phyloP scores from a whole-genome alignment of 2,888 invertebrate genomes.

The Steromphala cineraria region DNA sequence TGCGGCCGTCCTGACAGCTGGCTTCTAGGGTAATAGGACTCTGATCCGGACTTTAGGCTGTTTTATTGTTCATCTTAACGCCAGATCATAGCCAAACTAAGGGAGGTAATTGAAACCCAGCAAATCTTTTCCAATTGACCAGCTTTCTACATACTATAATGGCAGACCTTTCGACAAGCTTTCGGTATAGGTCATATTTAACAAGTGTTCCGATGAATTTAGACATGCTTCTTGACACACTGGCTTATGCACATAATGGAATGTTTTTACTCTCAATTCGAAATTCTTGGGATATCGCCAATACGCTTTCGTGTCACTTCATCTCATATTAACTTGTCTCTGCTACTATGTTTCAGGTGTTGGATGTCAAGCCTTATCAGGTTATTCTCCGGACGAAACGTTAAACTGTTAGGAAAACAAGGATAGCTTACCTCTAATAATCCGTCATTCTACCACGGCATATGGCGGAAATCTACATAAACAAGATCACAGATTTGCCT shows the following conservation, averaged over 20 bases:
- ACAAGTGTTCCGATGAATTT: background rate
- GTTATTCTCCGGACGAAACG: background rate
- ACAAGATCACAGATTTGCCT: background rate
- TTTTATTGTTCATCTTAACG: background rate
- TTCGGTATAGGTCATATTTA: background rate
- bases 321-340: background rate
- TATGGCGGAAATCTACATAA: background rate
- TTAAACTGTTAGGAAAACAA: background rate
- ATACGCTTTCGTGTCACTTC: background rate
- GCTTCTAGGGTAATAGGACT: background rate
- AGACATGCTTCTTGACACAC: background rate
- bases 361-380: background rate
- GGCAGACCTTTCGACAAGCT: background rate
- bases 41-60: slow-evolving; percentile 2
- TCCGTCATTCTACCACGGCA: background rate
- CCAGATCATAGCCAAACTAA: background rate
- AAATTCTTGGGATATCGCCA: background rate
- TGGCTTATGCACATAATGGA: background rate
- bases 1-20: background rate
- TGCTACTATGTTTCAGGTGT: background rate
- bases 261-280: background rate
- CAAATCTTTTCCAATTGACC: slow-evolving; percentile 6
- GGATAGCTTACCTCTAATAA: background rate
- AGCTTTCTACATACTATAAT: background rate
- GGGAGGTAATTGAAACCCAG: background rate